These are phyloP conservation scores for Ameiurus melas DNA, from an alignment of 2,113 vertebrate genomes.

Conservation along the genomic window DNA sequence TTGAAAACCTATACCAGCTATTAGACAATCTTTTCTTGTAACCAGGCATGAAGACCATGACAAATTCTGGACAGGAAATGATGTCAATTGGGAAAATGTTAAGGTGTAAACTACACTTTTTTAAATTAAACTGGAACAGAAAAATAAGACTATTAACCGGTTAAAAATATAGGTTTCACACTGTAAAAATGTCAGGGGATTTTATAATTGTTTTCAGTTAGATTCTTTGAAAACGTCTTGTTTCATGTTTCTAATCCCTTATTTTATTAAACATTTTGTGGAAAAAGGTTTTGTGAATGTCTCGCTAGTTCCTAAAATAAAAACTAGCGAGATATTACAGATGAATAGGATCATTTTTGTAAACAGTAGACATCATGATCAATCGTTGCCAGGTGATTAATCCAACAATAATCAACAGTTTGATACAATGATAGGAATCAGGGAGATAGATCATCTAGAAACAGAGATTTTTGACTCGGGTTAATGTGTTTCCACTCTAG, in stretches of 20 bases:
- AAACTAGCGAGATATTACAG: background rate
- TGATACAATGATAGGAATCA: background rate
- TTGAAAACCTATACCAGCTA: background rate
- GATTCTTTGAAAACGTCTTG: too few relatives aligned
- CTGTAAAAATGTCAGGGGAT: too few relatives aligned
- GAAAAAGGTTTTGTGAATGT: too few relatives aligned
- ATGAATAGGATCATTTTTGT: background rate
- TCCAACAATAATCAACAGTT: background rate
- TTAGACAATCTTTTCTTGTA: too few relatives aligned
- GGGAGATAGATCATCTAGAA: too few relatives aligned
- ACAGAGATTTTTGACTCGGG: too few relatives aligned
- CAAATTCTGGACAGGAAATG: background rate
- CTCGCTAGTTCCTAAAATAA: background rate
- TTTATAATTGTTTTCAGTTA: too few relatives aligned
- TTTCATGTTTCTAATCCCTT: too few relatives aligned
- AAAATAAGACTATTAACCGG: background rate
- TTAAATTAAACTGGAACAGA: background rate
- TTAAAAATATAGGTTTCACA: background rate
- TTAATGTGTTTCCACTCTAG: too few relatives aligned
- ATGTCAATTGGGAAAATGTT: background rate
- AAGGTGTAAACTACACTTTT: background rate
- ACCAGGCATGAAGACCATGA: too few relatives aligned
- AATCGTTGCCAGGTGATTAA: background rate
- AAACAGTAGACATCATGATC: background rate
- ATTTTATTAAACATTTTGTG: too few relatives aligned